Conservation (phyloP, 2,797 vertebrate genomes). For the Paguma larvata region DNA sequence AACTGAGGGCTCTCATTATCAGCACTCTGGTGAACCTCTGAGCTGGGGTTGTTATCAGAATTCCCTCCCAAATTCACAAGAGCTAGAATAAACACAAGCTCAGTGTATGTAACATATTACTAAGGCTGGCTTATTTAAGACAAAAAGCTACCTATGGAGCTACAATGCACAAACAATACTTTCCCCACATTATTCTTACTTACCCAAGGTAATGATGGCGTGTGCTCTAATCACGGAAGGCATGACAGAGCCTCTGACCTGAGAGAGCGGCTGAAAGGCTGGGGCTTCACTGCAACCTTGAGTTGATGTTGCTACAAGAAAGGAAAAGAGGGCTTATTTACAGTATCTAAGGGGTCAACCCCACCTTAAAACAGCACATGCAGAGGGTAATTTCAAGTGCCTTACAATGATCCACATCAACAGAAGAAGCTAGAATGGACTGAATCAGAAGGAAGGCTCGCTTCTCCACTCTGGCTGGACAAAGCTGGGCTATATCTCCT, state of each 20-base stretch:
- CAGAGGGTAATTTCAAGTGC: background rate
- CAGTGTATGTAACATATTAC: background rate
- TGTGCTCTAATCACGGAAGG: constrained; percentile 94
- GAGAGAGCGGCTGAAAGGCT: constrained; percentile 90
- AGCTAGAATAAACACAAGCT: background rate
- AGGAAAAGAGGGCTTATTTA: background rate
- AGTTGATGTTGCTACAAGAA: constrained; percentile 61
- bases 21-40: background rate
- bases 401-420: constrained; percentile 88
- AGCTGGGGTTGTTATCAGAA: background rate
- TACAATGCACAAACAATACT: background rate
- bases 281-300: constrained; percentile 82
- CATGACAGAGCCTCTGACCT: constrained; percentile 91
- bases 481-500: constrained; percentile 94
- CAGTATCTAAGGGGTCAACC: background rate
- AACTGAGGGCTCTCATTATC: background rate
- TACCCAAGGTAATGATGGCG: constrained; percentile 95
- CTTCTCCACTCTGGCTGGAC: constrained; percentile 93
- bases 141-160: background rate
- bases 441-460: constrained; percentile 93
- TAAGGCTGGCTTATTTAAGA: background rate
- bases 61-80: background rate
- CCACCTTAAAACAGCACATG: fast-evolving
- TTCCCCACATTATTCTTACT: constrained; percentile 80
- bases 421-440: constrained; percentile 92